Evolutionary conservation across 2,888 invertebrate species (phyloP), one percentile per base, ranked within the genome.

Genomic region (Metallyticus violacea): DNA sequence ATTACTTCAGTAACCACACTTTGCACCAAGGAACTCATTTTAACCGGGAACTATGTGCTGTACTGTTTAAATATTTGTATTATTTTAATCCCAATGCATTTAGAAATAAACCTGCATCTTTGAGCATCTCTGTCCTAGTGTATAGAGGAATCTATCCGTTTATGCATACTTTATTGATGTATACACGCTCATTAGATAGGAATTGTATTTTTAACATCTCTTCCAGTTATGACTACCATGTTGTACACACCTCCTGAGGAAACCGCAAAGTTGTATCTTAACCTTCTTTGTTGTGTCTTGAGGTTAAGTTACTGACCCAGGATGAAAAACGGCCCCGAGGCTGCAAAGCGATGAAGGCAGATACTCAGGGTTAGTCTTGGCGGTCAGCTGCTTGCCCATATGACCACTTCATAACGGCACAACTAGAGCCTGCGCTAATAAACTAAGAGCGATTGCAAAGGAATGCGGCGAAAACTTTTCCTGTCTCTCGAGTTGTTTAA

Each of bases 1-100:
- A 83, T 83, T 6, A 83, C 26, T 15, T 83, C 83, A 77, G 77
- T 83, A 27, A 83, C 83, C 6, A 83, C 83, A 25, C n/a, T 83
- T 7, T 83, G 83, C 83, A 83, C 83, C 77, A 83, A 77, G 25
- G 83, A 83, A 83, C 83, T 83, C 83, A 83, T 83, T 7, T 26
- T 83, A n/a, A 62, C 9, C 4, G 22, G 40, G 40, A 62, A 62
- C 22, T 15, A 62, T 62, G 9, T 62, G 40, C 40, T 62, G 15
- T 6, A 7, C 40, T n/a, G 0, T 40, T 9, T 9, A 1, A 9
- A 1, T 9, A 62, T 3, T 6, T 62, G 40, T 62, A 15, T 40
- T 40, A n/a, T n/a, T n/a, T n/a, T n/a, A n/a, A n/a, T n/a, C n/a
- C n/a, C n/a, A n/a, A n/a, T n/a, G n/a, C n/a, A n/a, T n/a, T n/a